Percentiles rank a stretch among this genome's conserved stretches.
Evolutionary conservation across 2,113 vertebrate genomes (phyloP).

Genomic region (Regulus satrapa): DNA sequence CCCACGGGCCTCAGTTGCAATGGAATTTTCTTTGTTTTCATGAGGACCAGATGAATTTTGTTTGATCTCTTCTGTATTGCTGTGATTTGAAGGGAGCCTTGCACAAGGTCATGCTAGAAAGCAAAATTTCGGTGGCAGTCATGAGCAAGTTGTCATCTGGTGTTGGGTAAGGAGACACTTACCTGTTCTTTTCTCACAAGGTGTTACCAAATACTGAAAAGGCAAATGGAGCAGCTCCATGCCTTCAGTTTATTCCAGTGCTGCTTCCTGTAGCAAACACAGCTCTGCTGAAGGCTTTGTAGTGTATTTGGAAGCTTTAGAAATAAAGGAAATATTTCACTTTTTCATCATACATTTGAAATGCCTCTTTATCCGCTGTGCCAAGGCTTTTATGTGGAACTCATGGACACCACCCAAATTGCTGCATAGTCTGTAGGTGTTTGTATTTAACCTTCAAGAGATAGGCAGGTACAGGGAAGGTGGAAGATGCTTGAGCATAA

Average conservation of each 20-base stretch:
- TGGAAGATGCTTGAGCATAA: not conserved
- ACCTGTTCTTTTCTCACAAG: not conserved
- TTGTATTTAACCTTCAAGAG: not conserved
- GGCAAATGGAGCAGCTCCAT: not conserved
- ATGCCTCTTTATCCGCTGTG: not conserved
- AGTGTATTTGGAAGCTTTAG: not conserved
- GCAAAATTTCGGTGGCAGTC: not conserved
- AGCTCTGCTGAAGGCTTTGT: not conserved
- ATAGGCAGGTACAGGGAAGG: not conserved
- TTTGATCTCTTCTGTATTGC: not conserved
- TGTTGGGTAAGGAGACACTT: not conserved
- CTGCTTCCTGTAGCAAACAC: slow-evolving; percentile 32
- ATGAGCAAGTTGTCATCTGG: not conserved
- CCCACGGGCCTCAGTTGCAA: accelerated
- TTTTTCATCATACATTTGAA: not conserved
- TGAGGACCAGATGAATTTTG: not conserved
- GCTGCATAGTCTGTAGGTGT: not conserved
- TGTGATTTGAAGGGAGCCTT: not conserved
- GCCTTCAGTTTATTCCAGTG: not conserved
- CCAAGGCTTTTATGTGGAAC: not conserved
- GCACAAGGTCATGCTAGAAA: not conserved
- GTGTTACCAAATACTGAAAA: not conserved
- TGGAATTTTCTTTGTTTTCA: not conserved
- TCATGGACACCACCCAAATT: not conserved
- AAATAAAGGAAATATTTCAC: not conserved